Conservation (phyloP, 2,797 vertebrate genomes). For the Sylvia borin region DNA sequence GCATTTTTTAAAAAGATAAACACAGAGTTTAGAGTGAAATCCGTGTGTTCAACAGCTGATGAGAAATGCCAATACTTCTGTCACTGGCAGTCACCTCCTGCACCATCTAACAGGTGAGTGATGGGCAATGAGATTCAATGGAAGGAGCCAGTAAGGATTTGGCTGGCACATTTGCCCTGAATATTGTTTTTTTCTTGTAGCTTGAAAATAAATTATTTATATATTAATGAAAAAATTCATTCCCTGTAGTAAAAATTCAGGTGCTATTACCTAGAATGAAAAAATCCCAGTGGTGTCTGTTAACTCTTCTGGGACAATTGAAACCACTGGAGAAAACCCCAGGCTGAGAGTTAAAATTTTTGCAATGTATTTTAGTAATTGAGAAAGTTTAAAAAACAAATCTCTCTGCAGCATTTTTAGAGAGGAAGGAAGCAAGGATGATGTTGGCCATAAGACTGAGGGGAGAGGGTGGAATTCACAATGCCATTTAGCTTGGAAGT, state of each 20-base stretch:
- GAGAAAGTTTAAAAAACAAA: neutral
- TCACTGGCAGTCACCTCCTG: neutral
- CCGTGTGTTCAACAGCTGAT: neutral
- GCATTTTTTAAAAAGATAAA: neutral
- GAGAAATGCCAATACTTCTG: neutral
- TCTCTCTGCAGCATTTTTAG: neutral
- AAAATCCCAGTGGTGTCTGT: neutral
- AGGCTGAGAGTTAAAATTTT: neutral
- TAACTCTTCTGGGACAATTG: neutral
- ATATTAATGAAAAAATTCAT: neutral
- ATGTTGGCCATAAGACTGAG: neutral
- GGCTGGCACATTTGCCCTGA: neutral
- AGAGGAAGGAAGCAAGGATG: neutral
- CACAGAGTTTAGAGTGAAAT: fast-evolving
- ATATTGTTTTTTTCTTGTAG: neutral
- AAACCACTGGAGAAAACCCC: neutral
- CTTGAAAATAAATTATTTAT: neutral
- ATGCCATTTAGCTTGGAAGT: neutral
- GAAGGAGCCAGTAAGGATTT: neutral
- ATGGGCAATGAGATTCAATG: neutral
- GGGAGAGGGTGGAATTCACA: neutral
- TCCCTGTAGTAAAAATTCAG: neutral
- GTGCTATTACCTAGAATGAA: neutral
- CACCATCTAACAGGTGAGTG: neutral
- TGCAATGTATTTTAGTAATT: neutral